Percentiles rank a stretch among this genome's conserved stretches.
Conservation (phyloP, 2,113 vertebrate genomes). For the Thamnaconus septentrionalis region DNA sequence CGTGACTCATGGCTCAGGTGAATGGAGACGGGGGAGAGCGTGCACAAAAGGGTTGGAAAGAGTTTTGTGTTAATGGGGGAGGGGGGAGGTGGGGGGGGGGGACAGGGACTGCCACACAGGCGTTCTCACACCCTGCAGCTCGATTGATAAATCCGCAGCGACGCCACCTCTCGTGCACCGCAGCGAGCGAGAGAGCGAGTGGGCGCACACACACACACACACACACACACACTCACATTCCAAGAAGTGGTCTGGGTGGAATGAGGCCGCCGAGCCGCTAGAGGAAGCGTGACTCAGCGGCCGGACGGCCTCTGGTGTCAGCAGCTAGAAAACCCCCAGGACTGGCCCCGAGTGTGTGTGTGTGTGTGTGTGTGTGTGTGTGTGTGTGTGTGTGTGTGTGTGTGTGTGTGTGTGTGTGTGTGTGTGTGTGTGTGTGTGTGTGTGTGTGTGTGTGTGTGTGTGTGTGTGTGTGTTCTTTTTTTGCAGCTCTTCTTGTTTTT, state of each 20-base stretch:
- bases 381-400: no score
- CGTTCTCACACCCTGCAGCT: constrained; percentile 61
- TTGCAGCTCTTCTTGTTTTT: constrained; percentile 82
- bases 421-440: no score
- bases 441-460: no score
- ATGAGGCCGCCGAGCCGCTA: constrained; percentile 68
- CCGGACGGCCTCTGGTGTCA: no score
- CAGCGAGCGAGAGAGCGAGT: constrained; percentile 40
- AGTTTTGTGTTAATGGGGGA: constrained; percentile 38
- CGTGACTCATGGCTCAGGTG: constrained; percentile 58
- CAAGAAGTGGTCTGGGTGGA: constrained; percentile 69
- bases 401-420: no score
- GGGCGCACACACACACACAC: constrained; percentile 42
- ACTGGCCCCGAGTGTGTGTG: constrained; percentile 19
- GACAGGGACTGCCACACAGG: constrained; percentile 31
- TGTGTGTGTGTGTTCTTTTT: no score
- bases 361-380: background rate
- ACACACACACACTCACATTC: constrained; percentile 65
- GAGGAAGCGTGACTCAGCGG: constrained; percentile 71
- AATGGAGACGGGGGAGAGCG: constrained; percentile 40
- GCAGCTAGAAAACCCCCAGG: background rate
- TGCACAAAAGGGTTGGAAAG: constrained; percentile 38
- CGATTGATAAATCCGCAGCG: constrained; percentile 44
- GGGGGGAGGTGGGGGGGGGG: constrained; percentile 2
- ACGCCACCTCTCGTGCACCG: background rate